A percentile compares a stretch with the other conserved stretches of the same genome.
Conservation (phyloP, 2,113 vertebrate genomes). For the Siniperca knerii region DNA sequence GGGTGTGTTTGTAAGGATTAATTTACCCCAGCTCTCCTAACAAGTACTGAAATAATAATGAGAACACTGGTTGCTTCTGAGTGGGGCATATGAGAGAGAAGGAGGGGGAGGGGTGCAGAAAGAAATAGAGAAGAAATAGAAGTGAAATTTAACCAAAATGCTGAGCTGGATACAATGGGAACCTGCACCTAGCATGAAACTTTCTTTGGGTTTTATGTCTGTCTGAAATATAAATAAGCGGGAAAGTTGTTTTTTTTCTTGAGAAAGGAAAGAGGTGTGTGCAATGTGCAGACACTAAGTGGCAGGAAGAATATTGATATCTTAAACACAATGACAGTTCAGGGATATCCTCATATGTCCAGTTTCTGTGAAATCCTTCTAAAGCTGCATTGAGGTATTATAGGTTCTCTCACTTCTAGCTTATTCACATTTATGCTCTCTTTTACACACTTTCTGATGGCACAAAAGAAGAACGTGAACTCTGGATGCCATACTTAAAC, state of each 20-base stretch:
- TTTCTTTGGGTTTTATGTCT: slow-evolving; percentile 2
- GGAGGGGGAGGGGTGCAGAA: neutral
- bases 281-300: neutral
- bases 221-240: slow-evolving; percentile 4
- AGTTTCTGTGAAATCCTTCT: slow-evolving; percentile 20
- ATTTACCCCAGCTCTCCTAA: slow-evolving; percentile 71
- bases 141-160: slow-evolving; percentile 33
- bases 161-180: slow-evolving; percentile 17
- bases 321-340: slow-evolving; percentile 16
- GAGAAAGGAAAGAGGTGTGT: neutral
- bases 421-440: neutral
- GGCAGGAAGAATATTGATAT: slow-evolving; percentile 1
- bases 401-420: neutral
- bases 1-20: slow-evolving; percentile 74
- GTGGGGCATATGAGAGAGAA: slow-evolving; percentile 31
- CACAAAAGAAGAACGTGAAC: slow-evolving; percentile 14
- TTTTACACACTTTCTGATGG: neutral
- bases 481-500: slow-evolving; percentile 1
- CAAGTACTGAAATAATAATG: slow-evolving; percentile 82
- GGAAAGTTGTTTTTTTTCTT: neutral
- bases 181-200: neutral
- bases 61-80: slow-evolving; percentile 70
- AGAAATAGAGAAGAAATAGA: slow-evolving; percentile 15
- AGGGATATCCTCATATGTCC: neutral
- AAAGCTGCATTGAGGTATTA: neutral